Conservation (phyloP, 2,797 vertebrate species). For the Tragopan temminckii region DNA sequence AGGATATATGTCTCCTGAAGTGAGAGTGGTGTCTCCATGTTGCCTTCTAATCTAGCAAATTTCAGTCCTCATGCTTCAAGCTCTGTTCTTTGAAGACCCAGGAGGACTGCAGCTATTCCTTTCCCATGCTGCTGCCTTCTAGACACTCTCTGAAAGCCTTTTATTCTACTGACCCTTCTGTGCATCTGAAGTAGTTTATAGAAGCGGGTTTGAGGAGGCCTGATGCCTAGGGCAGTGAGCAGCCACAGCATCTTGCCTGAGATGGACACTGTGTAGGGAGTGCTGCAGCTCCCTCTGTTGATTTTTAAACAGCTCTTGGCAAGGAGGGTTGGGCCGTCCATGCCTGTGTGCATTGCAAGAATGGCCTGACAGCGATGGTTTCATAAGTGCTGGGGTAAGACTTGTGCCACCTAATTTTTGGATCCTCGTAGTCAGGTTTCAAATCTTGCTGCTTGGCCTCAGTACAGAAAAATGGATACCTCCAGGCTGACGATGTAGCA, state of each 20-base stretch:
- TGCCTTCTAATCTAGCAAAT: background rate
- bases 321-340: background rate
- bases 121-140: background rate
- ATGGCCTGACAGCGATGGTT: background rate
- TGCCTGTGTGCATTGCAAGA: background rate
- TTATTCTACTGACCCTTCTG: background rate
- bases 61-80: background rate
- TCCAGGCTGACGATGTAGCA: background rate
- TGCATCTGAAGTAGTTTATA: background rate
- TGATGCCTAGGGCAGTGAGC: background rate
- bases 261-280: background rate
- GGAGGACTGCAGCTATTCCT: background rate
- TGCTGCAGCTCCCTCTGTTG: constrained; percentile 24
- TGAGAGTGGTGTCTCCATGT: background rate
- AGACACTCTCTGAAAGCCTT: background rate
- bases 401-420: background rate
- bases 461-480: background rate
- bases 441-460: background rate
- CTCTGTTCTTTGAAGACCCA: background rate
- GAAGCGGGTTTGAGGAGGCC: background rate
- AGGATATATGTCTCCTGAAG: background rate
- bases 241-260: background rate
- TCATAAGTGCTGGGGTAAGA: background rate
- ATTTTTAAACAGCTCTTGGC: background rate
- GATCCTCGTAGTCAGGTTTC: background rate